Conservation (phyloP, 1,140 invertebrate species). For the Teleogryllus occipitalis region DNA sequence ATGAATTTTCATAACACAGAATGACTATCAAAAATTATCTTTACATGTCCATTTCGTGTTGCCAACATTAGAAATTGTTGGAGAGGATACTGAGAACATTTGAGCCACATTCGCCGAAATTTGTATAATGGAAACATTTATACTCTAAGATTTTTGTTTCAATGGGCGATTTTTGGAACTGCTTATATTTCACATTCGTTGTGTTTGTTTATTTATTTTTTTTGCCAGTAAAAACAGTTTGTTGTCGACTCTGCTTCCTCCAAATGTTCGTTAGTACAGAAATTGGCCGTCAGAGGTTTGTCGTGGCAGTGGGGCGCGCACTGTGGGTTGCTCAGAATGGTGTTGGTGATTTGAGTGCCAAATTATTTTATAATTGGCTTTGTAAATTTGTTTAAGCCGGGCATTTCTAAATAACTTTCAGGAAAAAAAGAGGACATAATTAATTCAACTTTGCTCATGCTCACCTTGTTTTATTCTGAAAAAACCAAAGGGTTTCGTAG, state of each 20-base stretch:
- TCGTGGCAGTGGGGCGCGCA: neutral
- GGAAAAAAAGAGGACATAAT: neutral
- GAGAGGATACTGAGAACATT: neutral
- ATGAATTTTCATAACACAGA: neutral
- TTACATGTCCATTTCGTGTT: neutral
- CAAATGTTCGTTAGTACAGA: neutral
- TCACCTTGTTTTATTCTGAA: neutral
- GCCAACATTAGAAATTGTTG: neutral
- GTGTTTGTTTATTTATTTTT: neutral
- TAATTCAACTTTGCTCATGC: neutral
- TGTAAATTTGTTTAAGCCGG: too few relatives aligned
- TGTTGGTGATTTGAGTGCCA: too few relatives aligned
- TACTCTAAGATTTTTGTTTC: too few relatives aligned
- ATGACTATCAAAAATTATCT: neutral
- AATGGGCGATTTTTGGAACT: neutral
- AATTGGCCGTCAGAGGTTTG: neutral
- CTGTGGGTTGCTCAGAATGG: neutral
- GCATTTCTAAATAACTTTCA: too few relatives aligned
- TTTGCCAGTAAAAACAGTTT: neutral
- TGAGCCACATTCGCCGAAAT: too few relatives aligned
- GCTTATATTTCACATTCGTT: neutral
- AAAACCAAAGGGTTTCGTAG: neutral
- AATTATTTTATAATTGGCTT: too few relatives aligned
- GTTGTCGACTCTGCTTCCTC: neutral
- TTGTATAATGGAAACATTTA: too few relatives aligned